These are phyloP conservation scores for Nemoura dubitans DNA, from an alignment of 2,888 invertebrate genomes.

Conservation along the genomic window DNA sequence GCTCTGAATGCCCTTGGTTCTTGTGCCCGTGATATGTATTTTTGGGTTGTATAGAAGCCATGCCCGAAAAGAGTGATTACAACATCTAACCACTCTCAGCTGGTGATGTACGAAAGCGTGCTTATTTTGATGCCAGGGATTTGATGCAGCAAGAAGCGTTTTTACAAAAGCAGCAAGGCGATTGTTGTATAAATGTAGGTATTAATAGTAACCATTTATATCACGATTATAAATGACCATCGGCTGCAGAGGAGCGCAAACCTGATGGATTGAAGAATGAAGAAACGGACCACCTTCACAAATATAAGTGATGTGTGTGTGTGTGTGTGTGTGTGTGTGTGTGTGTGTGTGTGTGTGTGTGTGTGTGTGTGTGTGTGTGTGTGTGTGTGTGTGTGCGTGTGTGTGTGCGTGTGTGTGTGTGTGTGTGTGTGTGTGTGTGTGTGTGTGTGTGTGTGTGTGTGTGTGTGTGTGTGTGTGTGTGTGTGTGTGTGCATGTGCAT, in stretches of 20 bases:
- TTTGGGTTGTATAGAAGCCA: neutral
- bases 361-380: too few relatives aligned
- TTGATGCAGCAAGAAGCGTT: neutral
- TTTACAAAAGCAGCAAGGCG: neutral
- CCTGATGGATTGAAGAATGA: slow-evolving; percentile 20
- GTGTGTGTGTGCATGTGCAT: neutral
- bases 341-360: too few relatives aligned
- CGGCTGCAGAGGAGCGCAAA: neutral
- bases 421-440: too few relatives aligned
- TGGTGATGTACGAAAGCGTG: neutral
- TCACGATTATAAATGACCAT: slow-evolving; percentile 5
- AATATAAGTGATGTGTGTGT: too few relatives aligned
- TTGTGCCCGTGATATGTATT: slow-evolving; percentile 24
- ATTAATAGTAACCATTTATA: too few relatives aligned
- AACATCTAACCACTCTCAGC: neutral
- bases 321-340: too few relatives aligned
- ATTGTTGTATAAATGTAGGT: neutral
- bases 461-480: neutral
- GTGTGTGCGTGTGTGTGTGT: too few relatives aligned
- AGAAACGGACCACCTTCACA: slow-evolving; percentile 30
- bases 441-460: too few relatives aligned
- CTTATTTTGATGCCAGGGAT: neutral
- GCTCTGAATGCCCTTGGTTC: slow-evolving; percentile 24
- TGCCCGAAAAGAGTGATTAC: slow-evolving; percentile 31
- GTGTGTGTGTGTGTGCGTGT: too few relatives aligned